Evolutionary conservation across 2,797 vertebrate species (phyloP), one percentile per base, ranked within the genome.

Genomic region (Dallia pectoralis): DNA sequence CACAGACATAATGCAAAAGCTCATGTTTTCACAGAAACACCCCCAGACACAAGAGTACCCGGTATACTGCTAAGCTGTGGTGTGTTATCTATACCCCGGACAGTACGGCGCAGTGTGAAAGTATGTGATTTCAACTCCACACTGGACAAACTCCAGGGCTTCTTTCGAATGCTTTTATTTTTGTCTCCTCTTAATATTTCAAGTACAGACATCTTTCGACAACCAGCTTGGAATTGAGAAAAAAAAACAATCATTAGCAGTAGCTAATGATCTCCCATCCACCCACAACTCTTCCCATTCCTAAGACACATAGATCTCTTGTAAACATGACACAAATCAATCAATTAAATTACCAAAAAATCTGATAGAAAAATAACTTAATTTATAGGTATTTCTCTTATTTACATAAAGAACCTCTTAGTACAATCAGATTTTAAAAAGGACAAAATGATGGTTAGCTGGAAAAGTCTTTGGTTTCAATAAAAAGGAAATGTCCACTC

Each of bases 331-430:
- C 87, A 92, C 85, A 91, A 87, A 87, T 74, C 59, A 89, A 88
- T 86, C 68, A 84, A 84, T 87, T 88, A 62, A 85, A 87, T 90
- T 90, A 88, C 74, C 88, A 93, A 93, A 84, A 85, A 81, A 90
- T 89, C 81, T 89, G 81, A 85, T 94, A 94, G 84, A 94, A 94
- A 94, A 94, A 94, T 94, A 94, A 86, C 82, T 82, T 84, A 49
- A 82, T 72, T 81, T 63, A 87, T 84, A 87, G 78, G 83, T 74
- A 82, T 88, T 85, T 88, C 79, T 90, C 71, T 81, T 86, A 91
- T 89, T 84, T 88, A 89, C 89, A 87, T 66, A 22, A 78, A 78
- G 78, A 84, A 89, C 74, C 74, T 82, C 86, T 87, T 87, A 87
- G 89, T 89, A 91, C 80, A 89, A 88, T 88, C 85, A 80, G 72